These are phyloP conservation scores for Nemotelus pantherinus DNA, from an alignment of 2,888 invertebrate species.

Conservation along the genomic window DNA sequence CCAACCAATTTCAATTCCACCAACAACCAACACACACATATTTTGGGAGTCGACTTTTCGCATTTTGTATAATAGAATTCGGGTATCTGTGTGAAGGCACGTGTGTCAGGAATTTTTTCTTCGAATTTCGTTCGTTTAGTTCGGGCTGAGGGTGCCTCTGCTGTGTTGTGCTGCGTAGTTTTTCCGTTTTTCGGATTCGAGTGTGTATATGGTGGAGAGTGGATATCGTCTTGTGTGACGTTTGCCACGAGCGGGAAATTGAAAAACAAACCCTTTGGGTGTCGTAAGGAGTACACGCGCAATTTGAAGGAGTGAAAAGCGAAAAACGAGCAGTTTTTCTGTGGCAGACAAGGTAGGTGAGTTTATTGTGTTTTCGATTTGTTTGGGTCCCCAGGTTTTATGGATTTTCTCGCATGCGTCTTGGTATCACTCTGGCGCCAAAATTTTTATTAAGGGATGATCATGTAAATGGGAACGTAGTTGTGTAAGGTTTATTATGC, in stretches of 20 bases:
- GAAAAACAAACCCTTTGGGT: background rate
- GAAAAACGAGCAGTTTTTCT: background rate
- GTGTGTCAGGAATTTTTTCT: conserved; percentile 23
- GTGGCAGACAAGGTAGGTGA: conserved; percentile 31
- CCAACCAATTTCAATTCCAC: conserved; percentile 6
- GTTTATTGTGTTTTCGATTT: conserved; percentile 6
- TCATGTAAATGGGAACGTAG: no score
- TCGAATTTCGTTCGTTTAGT: background rate
- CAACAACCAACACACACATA: conserved; percentile 13
- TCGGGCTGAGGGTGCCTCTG: background rate
- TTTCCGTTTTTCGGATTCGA: background rate
- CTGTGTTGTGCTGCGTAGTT: conserved; percentile 29
- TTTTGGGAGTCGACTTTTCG: conserved; percentile 29
- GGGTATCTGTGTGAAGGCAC: conserved; percentile 11
- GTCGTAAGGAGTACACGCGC: background rate
- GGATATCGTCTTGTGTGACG: background rate
- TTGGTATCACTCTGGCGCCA: conserved; percentile 15
- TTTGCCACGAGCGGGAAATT: background rate
- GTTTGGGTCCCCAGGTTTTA: conserved; percentile 1
- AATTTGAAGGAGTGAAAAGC: background rate
- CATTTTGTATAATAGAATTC: background rate
- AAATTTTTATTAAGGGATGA: background rate
- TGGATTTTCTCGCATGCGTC: background rate
- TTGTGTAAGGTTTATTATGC: no score
- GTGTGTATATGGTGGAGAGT: conserved; percentile 5